These are phyloP conservation scores for Eriocheir sinensis DNA, from an alignment of 1,140 invertebrate genomes.

Conservation along the genomic window DNA sequence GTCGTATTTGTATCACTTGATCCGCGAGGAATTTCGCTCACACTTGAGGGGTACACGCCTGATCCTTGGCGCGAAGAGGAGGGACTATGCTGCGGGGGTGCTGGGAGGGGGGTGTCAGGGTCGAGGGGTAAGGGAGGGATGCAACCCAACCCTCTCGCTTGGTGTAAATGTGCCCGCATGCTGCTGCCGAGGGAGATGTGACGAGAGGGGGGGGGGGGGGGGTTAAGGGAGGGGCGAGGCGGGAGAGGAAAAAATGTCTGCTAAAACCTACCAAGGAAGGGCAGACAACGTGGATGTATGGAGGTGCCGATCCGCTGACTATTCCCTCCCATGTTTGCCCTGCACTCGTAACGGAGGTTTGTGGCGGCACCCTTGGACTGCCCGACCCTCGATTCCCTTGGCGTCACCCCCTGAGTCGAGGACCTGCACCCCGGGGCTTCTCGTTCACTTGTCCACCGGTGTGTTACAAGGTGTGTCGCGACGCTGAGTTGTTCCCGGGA, in stretches of 20 bases:
- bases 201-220: background rate
- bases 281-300: background rate
- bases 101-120: too few relatives aligned
- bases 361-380: background rate
- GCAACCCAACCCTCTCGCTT: background rate
- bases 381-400: too few relatives aligned
- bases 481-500: background rate
- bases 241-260: background rate
- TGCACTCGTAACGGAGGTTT: background rate
- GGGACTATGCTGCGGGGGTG: background rate
- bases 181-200: conserved; percentile 26
- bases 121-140: background rate
- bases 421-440: too few relatives aligned
- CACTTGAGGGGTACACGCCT: background rate
- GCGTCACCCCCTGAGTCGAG: too few relatives aligned
- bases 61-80: background rate
- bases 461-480: background rate
- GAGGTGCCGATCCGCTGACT: background rate
- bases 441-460: too few relatives aligned
- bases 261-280: background rate
- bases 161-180: conserved; percentile 75
- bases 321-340: background rate
- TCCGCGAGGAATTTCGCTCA: background rate
- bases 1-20: background rate
- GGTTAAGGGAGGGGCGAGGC: background rate